Percentiles rank a stretch among this genome's conserved stretches.
phyloP scores from a whole-genome alignment of 2,888 invertebrate genomes.

The Deroplatys truncata region DNA sequence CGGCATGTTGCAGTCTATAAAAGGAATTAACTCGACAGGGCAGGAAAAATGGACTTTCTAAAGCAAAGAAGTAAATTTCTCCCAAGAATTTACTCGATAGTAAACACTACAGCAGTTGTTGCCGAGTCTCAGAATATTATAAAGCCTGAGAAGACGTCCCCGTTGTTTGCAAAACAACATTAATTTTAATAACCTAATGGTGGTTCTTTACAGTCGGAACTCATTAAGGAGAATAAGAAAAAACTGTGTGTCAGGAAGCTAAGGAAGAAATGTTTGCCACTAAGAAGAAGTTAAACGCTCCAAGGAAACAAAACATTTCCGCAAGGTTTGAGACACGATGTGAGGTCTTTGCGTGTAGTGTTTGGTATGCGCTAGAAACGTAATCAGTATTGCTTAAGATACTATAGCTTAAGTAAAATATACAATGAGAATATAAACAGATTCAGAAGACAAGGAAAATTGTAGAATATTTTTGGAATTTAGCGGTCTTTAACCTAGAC shows the following conservation, averaged over 20 bases:
- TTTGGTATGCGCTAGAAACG: background rate
- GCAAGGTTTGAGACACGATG: background rate
- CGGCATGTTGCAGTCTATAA: too few species aligned
- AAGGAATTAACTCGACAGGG: too few species aligned
- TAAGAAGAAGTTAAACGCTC: background rate
- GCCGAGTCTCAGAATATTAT: background rate
- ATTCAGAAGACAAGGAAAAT: too few species aligned
- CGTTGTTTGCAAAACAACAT: background rate
- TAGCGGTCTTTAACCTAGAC: too few species aligned
- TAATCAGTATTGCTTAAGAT: too few species aligned
- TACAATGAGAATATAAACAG: too few species aligned
- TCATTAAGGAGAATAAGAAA: background rate
- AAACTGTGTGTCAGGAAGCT: background rate
- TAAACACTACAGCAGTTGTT: background rate
- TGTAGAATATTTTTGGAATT: too few species aligned
- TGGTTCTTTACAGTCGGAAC: background rate
- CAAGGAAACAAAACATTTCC: background rate
- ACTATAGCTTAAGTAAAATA: too few species aligned
- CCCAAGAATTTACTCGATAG: background rate
- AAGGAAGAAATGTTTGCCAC: background rate
- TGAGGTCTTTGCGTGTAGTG: background rate
- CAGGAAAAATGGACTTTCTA: background rate
- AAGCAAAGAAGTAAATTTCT: background rate
- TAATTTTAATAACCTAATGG: background rate
- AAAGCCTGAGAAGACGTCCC: background rate